phyloP scores from a whole-genome alignment of 2,113 vertebrate species.

The Zosterops hypoxanthus region DNA sequence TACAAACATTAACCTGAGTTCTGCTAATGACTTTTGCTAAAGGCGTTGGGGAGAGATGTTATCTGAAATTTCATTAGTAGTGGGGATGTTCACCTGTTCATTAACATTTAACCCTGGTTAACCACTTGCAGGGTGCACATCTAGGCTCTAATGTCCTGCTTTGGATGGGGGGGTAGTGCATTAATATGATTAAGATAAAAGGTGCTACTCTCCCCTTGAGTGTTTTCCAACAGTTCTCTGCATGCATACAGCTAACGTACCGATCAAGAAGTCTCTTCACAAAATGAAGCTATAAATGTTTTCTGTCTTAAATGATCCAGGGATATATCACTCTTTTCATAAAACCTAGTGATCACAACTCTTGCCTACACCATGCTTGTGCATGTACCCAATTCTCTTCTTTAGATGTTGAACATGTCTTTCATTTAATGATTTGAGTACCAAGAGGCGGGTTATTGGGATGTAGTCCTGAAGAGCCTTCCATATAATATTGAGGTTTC shows the following conservation, averaged over 20 bases:
- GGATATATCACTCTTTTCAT: background rate
- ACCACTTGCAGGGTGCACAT: background rate
- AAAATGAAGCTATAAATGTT: background rate
- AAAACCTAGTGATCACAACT: background rate
- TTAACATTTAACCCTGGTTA: accelerated
- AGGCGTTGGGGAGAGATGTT: background rate
- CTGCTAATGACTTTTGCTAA: background rate
- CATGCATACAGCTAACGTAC: accelerated
- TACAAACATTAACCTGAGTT: background rate
- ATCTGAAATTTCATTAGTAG: background rate
- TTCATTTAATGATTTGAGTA: background rate
- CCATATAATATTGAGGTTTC: background rate
- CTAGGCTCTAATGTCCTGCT: background rate
- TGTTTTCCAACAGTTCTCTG: background rate
- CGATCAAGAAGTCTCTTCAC: background rate
- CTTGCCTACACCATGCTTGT: background rate
- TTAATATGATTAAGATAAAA: background rate
- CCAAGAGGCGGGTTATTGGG: background rate
- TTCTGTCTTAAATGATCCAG: background rate
- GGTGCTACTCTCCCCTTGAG: background rate
- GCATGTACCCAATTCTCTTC: background rate
- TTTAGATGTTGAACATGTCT: accelerated
- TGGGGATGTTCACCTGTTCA: background rate
- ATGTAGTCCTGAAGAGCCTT: background rate
- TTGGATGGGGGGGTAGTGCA: accelerated